Conservation (phyloP, 2,797 vertebrate genomes). For the Enteromius paludinosus region DNA sequence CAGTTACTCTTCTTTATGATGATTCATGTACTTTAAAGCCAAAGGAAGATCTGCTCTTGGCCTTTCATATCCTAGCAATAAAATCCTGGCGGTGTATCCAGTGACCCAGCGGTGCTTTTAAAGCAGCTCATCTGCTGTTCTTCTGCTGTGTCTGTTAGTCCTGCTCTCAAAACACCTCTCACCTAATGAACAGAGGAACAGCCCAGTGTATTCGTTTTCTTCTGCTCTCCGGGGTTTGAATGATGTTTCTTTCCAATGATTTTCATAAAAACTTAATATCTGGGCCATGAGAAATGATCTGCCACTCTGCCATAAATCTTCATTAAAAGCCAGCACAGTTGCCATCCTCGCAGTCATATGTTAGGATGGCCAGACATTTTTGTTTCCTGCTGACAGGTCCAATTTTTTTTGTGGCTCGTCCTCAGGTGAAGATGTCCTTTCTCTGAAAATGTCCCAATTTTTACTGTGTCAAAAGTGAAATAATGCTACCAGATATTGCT, state of each 20-base stretch:
- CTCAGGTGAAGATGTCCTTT: not conserved
- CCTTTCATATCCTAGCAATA: constrained; percentile 29
- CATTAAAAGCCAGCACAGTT: constrained; percentile 25
- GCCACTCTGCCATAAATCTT: constrained; percentile 8
- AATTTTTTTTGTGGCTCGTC: not conserved
- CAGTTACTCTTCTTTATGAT: constrained; percentile 1
- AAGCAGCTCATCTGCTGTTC: not conserved
- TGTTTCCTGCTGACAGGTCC: not conserved
- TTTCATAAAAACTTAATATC: constrained; percentile 24
- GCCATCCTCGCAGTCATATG: not conserved
- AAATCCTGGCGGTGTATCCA: not conserved
- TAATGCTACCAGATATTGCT: not conserved
- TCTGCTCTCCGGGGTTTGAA: not conserved
- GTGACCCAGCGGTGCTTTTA: not conserved
- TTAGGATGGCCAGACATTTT: constrained; percentile 8
- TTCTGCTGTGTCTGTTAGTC: constrained; percentile 1
- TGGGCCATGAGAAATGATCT: constrained; percentile 21
- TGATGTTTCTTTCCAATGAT: constrained; percentile 8
- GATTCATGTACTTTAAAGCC: constrained; percentile 16
- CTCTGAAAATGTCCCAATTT: not conserved
- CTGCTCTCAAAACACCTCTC: not conserved
- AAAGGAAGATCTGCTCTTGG: not conserved
- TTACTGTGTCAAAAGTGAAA: not conserved
- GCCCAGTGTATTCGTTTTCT: not conserved
- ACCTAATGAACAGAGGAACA: not conserved